phyloP scores from a whole-genome alignment of 2,888 invertebrate species.

The Busseola fusca region DNA sequence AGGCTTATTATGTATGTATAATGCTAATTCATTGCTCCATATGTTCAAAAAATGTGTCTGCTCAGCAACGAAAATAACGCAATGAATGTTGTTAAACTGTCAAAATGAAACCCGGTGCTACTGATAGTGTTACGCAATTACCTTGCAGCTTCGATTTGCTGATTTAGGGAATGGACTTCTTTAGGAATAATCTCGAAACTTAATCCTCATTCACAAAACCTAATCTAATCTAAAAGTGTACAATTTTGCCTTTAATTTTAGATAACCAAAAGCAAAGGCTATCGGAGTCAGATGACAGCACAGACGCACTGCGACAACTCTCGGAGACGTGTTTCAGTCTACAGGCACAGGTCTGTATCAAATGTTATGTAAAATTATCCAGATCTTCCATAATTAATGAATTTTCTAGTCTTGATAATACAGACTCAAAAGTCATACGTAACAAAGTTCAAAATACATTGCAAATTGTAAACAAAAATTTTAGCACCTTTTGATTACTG shows the following conservation, averaged over 20 bases:
- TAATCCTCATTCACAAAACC: not conserved
- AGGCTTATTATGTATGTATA: too few species aligned
- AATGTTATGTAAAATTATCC: not conserved
- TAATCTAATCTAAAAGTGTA: not conserved
- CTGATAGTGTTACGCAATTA: too few species aligned
- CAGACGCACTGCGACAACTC: constrained; percentile 91
- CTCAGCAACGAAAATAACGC: too few species aligned
- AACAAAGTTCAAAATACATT: not conserved
- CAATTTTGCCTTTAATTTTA: constrained; percentile 49
- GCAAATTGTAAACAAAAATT: not conserved
- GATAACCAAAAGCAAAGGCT: constrained; percentile 74
- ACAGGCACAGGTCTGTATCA: constrained; percentile 90
- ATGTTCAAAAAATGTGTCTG: too few species aligned
- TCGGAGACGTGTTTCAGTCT: constrained; percentile 93
- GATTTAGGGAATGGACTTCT: not conserved
- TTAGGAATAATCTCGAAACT: not conserved
- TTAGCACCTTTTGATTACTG: not conserved
- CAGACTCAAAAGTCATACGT: not conserved
- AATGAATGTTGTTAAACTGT: too few species aligned
- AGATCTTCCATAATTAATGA: too few species aligned
- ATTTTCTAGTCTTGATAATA: not conserved
- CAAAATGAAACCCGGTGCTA: too few species aligned
- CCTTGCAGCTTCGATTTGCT: too few species aligned
- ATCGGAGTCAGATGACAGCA: constrained; percentile 75
- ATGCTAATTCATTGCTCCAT: too few species aligned